A percentile compares a stretch with the other conserved stretches of the same genome.
Evolutionary conservation across 2,797 vertebrate species (phyloP).

Genomic region (Pseudomugil gertrudae): DNA sequence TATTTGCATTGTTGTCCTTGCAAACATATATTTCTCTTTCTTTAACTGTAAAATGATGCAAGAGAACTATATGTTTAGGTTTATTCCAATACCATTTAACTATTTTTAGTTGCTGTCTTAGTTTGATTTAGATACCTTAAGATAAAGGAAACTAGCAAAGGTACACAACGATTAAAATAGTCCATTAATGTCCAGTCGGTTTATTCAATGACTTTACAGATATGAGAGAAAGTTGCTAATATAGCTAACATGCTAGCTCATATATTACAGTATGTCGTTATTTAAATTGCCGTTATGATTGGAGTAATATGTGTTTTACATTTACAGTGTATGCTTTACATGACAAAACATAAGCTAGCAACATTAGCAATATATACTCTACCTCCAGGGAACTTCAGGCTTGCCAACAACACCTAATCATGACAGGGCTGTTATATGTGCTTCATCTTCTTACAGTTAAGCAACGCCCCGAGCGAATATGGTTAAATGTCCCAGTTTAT

Average conservation of each 20-base stretch:
- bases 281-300: not conserved
- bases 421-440: not conserved
- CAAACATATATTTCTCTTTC: not conserved
- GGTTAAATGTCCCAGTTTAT: rapidly evolving
- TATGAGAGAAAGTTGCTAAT: not conserved
- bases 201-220: not conserved
- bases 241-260: not conserved
- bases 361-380: constrained; percentile 16
- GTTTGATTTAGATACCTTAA: not conserved
- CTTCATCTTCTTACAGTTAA: not conserved
- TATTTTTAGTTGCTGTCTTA: not conserved
- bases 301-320: not conserved
- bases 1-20: no score
- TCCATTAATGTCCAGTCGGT: not conserved
- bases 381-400: constrained; percentile 66
- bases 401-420: constrained; percentile 12
- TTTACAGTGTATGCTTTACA: no score
- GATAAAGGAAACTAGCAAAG: not conserved
- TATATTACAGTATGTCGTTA: not conserved
- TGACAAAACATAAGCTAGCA: constrained; percentile 11
- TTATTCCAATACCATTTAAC: not conserved
- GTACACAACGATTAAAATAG: no score
- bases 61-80: not conserved
- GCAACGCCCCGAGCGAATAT: not conserved
- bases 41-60: not conserved